Conservation (phyloP, 2,797 vertebrate species). For the Ptychadena robeensis region DNA sequence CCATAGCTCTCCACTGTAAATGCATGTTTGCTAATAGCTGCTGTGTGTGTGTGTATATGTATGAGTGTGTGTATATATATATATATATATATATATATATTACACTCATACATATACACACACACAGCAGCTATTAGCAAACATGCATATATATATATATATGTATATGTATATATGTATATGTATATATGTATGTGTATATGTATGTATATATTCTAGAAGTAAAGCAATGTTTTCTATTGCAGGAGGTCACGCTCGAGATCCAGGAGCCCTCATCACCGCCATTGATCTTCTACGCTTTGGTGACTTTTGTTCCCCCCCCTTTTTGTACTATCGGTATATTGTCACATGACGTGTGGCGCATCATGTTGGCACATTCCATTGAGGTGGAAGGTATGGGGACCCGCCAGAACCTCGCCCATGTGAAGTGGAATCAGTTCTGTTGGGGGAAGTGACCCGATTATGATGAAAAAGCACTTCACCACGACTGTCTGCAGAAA, state of each 20-base stretch:
- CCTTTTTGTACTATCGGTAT: conserved; percentile 10
- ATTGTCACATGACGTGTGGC: not conserved
- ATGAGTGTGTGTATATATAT: no score
- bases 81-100: no score
- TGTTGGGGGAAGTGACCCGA: not conserved
- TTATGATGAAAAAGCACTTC: not conserved
- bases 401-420: not conserved
- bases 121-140: no score
- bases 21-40: no score
- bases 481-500: not conserved
- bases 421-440: not conserved
- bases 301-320: not conserved
- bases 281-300: conserved; percentile 28
- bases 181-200: no score
- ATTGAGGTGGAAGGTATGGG: not conserved
- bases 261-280: conserved; percentile 51
- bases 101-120: no score
- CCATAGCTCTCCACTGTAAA: no score
- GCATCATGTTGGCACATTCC: conserved; percentile 17
- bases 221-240: no score
- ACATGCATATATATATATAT: no score
- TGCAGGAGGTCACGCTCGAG: conserved; percentile 44
- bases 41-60: no score
- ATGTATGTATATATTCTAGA: no score
- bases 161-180: no score